Conservation (phyloP, 1,140 invertebrate genomes). For the Drosophila baimaii region DNA sequence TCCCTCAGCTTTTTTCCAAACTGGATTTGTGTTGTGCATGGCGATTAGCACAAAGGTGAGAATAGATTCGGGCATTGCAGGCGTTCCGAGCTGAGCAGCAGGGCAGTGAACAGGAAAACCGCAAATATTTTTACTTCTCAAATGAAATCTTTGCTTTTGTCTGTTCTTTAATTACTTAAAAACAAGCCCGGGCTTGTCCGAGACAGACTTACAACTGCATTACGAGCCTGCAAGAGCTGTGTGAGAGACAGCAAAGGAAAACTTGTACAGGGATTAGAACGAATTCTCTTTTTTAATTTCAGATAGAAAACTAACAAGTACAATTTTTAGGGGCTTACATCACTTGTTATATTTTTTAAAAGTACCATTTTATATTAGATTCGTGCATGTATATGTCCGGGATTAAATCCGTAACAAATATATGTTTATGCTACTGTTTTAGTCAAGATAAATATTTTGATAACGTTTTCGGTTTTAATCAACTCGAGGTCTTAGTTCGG, state of each 20-base stretch:
- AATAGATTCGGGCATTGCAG: slow-evolving; percentile 37
- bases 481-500: no score
- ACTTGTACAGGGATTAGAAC: slow-evolving; percentile 12
- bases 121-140: slow-evolving; percentile 69
- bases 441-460: no score
- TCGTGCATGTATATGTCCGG: no score
- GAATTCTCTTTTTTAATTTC: neutral
- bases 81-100: slow-evolving; percentile 25
- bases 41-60: slow-evolving; percentile 56
- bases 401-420: no score
- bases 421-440: no score
- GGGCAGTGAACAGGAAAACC: slow-evolving; percentile 56
- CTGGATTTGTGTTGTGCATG: slow-evolving; percentile 41
- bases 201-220: slow-evolving; percentile 2
- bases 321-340: no score
- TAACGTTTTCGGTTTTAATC: no score
- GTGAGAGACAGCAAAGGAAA: neutral
- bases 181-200: slow-evolving; percentile 19
- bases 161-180: slow-evolving; percentile 67
- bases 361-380: no score
- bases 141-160: slow-evolving; percentile 51
- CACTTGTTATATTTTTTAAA: no score
- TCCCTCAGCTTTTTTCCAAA: slow-evolving; percentile 40
- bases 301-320: no score
- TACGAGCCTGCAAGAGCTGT: neutral